phyloP scores from a whole-genome alignment of 2,113 vertebrate genomes.

The Sphyrna mokarran region DNA sequence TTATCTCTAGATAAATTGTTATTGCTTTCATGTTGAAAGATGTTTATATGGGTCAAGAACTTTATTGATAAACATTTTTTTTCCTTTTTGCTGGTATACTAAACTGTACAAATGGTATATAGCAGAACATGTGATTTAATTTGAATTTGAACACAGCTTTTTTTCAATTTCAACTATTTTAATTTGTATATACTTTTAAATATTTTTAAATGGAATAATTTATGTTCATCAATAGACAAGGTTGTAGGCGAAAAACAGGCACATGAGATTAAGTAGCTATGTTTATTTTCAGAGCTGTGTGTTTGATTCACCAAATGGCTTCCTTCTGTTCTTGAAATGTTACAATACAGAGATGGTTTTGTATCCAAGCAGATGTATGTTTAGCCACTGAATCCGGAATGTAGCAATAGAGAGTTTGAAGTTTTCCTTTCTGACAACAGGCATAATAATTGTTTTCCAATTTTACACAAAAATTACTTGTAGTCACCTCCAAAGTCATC shows the following conservation, averaged over 20 bases:
- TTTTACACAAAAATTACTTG: not conserved
- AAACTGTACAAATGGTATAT: not conserved
- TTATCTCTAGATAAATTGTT: constrained; percentile 4
- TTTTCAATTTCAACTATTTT: not conserved
- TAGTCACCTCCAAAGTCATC: not conserved
- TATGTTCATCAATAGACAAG: not conserved
- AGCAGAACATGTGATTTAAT: not conserved
- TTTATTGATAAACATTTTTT: constrained; percentile 15
- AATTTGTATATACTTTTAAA: not conserved
- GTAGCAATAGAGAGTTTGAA: not conserved
- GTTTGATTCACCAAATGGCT: not conserved
- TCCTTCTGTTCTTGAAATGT: not conserved
- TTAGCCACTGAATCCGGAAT: not conserved
- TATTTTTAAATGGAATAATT: not conserved
- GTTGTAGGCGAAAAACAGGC: too few relatives aligned
- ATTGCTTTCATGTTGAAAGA: constrained; percentile 6
- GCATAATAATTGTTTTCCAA: not conserved
- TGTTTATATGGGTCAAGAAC: constrained; percentile 29
- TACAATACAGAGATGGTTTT: not conserved
- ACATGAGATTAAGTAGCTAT: not conserved
- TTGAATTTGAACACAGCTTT: not conserved
- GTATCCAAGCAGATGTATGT: not conserved
- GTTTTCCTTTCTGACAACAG: not conserved
- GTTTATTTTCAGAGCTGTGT: not conserved
- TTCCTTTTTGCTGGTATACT: not conserved